Evolutionary conservation across 2,797 vertebrate species (phyloP).

Genomic region (Crenuchus spilurus): DNA sequence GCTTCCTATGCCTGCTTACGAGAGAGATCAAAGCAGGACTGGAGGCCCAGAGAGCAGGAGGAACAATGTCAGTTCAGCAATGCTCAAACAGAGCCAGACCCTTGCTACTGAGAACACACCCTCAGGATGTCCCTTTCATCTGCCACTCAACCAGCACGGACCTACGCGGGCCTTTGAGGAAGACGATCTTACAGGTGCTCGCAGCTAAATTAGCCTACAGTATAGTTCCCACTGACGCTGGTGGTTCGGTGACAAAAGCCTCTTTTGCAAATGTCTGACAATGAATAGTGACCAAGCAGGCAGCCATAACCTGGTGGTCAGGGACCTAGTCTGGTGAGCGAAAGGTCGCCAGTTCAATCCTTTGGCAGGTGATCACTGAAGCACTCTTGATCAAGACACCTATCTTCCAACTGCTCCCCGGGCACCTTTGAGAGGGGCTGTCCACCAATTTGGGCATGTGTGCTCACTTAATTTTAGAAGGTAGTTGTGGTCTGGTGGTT

Average conservation of each 20-base stretch:
- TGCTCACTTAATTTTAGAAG: too few species aligned
- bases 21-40: conserved; percentile 77
- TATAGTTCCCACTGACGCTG: conserved; percentile 21
- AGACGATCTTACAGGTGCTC: conserved; percentile 5
- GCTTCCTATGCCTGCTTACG: conserved; percentile 69
- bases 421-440: too few species aligned
- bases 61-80: conserved; percentile 68
- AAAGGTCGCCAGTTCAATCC: too few species aligned
- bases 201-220: conserved; percentile 11
- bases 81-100: conserved; percentile 73
- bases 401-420: too few species aligned
- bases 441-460: too few species aligned
- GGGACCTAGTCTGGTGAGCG: too few species aligned
- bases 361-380: too few species aligned
- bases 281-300: too few species aligned
- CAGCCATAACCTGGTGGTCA: too few species aligned
- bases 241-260: conserved; percentile 20
- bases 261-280: too few species aligned
- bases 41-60: conserved; percentile 65
- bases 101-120: conserved; percentile 70
- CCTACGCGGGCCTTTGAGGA: conserved; percentile 14
- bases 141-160: conserved; percentile 32
- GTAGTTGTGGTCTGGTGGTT: too few species aligned
- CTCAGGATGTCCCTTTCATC: conserved; percentile 48
- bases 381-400: too few species aligned